These are phyloP conservation scores for Alsophila aescularia DNA, from an alignment of 2,888 invertebrate genomes.

Conservation along the genomic window DNA sequence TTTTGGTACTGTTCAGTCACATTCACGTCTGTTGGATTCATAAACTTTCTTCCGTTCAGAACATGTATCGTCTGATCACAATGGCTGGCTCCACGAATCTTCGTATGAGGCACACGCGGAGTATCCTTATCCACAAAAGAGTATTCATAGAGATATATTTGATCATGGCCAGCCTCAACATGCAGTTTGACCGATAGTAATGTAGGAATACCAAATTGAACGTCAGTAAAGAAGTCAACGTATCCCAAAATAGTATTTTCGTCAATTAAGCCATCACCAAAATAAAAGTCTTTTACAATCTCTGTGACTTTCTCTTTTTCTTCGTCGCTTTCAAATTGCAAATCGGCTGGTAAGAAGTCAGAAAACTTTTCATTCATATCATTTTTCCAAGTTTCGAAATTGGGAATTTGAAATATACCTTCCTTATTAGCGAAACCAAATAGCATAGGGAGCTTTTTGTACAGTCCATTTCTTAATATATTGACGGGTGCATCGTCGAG, in stretches of 20 bases:
- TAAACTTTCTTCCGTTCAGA: conserved; percentile 29
- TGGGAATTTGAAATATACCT: conserved; percentile 37
- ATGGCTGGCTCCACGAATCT: conserved; percentile 47
- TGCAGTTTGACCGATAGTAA: conserved; percentile 47
- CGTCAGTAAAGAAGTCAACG: conserved; percentile 65
- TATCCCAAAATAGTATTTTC: conserved; percentile 47
- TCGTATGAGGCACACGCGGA: conserved; percentile 43
- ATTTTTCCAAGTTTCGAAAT: conserved; percentile 48
- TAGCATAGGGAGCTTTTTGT: conserved; percentile 52
- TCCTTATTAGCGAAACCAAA: conserved; percentile 59
- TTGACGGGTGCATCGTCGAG: conserved; percentile 51
- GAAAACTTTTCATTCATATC: conserved; percentile 58
- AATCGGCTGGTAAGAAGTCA: conserved; percentile 56
- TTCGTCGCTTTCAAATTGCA: conserved; percentile 49
- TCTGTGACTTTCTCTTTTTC: conserved; percentile 49
- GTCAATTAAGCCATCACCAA: conserved; percentile 47
- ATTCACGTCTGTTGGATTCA: conserved; percentile 11
- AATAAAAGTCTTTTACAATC: conserved; percentile 55
- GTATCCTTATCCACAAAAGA: conserved; percentile 48
- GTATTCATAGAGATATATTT: conserved; percentile 59
- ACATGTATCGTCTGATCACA: conserved; percentile 49
- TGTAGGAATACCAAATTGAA: conserved; percentile 45
- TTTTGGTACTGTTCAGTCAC: conserved; percentile 40
- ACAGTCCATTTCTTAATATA: conserved; percentile 49
- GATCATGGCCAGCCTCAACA: conserved; percentile 50